phyloP scores from a whole-genome alignment of 2,888 invertebrate species.

The Apamea epomidion region DNA sequence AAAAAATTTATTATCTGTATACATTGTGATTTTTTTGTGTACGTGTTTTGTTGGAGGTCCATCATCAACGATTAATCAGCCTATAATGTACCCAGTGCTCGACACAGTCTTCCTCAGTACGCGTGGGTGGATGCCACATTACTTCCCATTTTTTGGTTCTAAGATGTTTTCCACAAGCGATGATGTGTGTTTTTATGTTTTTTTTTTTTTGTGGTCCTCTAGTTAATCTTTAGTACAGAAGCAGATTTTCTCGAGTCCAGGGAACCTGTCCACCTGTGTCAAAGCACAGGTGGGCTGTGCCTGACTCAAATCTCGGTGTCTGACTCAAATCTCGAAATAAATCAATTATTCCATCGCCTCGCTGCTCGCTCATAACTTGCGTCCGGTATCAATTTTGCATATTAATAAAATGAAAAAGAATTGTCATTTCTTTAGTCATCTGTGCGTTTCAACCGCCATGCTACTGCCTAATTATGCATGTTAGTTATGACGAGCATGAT shows the following conservation, averaged over 20 bases:
- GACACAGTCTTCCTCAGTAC: too few relatives aligned
- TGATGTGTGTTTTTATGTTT: too few relatives aligned
- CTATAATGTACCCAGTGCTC: too few relatives aligned
- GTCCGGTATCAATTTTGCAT: constrained; percentile 54
- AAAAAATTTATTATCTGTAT: background rate
- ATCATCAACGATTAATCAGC: background rate
- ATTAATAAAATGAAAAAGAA: constrained; percentile 65
- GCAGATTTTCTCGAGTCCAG: too few relatives aligned
- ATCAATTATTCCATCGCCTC: constrained; percentile 21
- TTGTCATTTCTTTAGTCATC: constrained; percentile 68
- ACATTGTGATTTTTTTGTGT: background rate
- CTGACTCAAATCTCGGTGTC: background rate
- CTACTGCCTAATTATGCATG: constrained; percentile 63
- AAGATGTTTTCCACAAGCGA: too few relatives aligned
- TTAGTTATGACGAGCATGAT: constrained; percentile 56
- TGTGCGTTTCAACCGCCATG: constrained; percentile 57
- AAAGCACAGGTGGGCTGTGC: too few relatives aligned
- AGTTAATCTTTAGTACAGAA: background rate
- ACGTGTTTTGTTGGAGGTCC: background rate
- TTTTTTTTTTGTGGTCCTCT: too few relatives aligned
- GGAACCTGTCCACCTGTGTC: too few relatives aligned
- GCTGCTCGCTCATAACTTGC: constrained; percentile 50
- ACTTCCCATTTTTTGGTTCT: too few relatives aligned
- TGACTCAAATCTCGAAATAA: background rate
- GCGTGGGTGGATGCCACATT: too few relatives aligned